These are phyloP conservation scores for Acanthococcus lagerstroemiae DNA, from an alignment of 2,888 invertebrate genomes.

Conservation along the genomic window DNA sequence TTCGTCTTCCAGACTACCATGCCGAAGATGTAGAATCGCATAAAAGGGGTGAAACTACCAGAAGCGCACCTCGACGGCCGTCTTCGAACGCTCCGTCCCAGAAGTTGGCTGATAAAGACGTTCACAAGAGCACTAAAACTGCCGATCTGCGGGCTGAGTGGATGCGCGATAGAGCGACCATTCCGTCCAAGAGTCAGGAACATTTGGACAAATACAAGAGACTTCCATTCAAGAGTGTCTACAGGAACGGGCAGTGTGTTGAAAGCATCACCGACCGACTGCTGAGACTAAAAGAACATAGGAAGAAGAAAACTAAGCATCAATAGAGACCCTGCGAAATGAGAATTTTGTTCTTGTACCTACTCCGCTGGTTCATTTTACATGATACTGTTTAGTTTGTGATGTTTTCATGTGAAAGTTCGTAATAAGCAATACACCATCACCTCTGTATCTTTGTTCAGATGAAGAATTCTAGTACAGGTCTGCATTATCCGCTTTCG, in stretches of 20 bases:
- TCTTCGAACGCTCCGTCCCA: too few relatives aligned
- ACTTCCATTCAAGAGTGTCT: neutral
- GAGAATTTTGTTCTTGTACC: too few relatives aligned
- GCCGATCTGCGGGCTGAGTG: constrained; percentile 12
- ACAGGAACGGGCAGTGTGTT: neutral
- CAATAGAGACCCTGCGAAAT: neutral
- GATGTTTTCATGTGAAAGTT: too few relatives aligned
- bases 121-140: neutral
- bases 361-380: too few relatives aligned
- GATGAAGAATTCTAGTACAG: too few relatives aligned
- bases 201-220: constrained; percentile 1
- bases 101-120: too few relatives aligned
- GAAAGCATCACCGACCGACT: neutral
- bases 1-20: too few relatives aligned
- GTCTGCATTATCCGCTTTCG: neutral
- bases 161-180: neutral
- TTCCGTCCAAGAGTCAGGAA: neutral
- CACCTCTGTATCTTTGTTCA: too few relatives aligned
- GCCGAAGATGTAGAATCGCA: too few relatives aligned
- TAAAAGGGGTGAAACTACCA: too few relatives aligned
- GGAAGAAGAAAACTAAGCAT: neutral
- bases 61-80: too few relatives aligned
- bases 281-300: neutral
- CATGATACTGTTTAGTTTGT: neutral
- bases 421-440: too few relatives aligned